Percentiles rank a stretch among this genome's conserved stretches.
phyloP scores from a whole-genome alignment of 2,797 vertebrate genomes.

The Masticophis lateralis region DNA sequence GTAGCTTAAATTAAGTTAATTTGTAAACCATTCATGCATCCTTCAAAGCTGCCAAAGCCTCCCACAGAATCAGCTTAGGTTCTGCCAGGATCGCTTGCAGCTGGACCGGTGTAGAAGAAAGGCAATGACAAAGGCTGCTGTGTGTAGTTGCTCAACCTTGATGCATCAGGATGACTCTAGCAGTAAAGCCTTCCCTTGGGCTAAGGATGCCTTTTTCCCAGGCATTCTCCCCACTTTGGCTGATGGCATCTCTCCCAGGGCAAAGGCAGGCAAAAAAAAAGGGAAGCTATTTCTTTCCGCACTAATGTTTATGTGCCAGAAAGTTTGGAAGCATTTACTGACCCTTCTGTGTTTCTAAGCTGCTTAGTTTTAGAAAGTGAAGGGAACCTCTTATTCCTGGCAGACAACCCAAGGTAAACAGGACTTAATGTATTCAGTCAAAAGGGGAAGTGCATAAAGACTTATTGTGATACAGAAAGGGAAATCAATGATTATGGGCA shows the following conservation, averaged over 20 bases:
- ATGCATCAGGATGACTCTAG: conserved; percentile 48
- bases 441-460: conserved; percentile 42
- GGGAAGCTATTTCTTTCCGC: conserved; percentile 26
- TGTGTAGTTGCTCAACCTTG: conserved; percentile 35
- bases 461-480: not conserved
- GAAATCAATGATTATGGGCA: not conserved
- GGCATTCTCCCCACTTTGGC: not conserved
- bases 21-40: conserved; percentile 18
- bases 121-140: conserved; percentile 47
- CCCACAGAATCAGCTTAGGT: conserved; percentile 21
- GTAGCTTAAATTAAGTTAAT: conserved; percentile 20
- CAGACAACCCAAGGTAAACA: conserved; percentile 44
- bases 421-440: conserved; percentile 30
- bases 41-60: conserved; percentile 43
- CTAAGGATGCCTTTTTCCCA: conserved; percentile 28
- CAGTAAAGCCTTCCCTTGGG: conserved; percentile 18
- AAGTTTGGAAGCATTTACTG: conserved; percentile 37
- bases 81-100: conserved; percentile 50
- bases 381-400: conserved; percentile 45
- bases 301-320: conserved; percentile 30
- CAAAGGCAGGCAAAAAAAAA: not conserved
- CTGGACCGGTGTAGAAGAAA: conserved; percentile 3
- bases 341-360: conserved; percentile 38
- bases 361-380: conserved; percentile 16
- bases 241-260: conserved; percentile 41